These are phyloP conservation scores for Gymnorhina tibicen DNA, from an alignment of 2,113 vertebrate species.

Conservation along the genomic window DNA sequence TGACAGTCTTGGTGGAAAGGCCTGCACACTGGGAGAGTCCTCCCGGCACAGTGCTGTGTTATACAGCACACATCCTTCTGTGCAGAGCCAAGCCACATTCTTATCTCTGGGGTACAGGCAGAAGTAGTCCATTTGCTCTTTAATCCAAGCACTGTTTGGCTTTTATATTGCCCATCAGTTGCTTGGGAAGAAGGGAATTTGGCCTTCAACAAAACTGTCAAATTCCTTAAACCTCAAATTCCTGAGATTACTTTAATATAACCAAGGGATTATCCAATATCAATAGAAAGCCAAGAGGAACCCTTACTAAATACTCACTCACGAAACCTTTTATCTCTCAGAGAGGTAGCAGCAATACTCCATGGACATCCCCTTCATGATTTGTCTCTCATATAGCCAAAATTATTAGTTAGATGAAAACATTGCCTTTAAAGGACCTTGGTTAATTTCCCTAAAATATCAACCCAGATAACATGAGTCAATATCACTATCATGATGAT, in stretches of 20 bases:
- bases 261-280: not conserved
- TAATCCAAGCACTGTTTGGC: not conserved
- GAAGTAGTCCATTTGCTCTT: not conserved
- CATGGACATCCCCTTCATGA: not conserved
- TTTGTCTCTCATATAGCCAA: not conserved
- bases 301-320: not conserved
- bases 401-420: not conserved
- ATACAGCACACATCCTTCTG: not conserved
- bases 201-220: not conserved
- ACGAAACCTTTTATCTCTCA: not conserved
- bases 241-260: not conserved
- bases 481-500: not conserved
- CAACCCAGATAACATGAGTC: not conserved
- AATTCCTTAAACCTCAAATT: not conserved
- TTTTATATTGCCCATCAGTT: not conserved
- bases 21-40: not conserved
- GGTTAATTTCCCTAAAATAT: not conserved
- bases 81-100: not conserved
- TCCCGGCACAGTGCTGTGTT: not conserved
- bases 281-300: not conserved
- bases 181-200: not conserved
- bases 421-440: not conserved
- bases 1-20: not conserved
- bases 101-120: not conserved
- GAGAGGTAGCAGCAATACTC: not conserved